phyloP scores from a whole-genome alignment of 2,797 vertebrate species.

The Strix occidentalis region DNA sequence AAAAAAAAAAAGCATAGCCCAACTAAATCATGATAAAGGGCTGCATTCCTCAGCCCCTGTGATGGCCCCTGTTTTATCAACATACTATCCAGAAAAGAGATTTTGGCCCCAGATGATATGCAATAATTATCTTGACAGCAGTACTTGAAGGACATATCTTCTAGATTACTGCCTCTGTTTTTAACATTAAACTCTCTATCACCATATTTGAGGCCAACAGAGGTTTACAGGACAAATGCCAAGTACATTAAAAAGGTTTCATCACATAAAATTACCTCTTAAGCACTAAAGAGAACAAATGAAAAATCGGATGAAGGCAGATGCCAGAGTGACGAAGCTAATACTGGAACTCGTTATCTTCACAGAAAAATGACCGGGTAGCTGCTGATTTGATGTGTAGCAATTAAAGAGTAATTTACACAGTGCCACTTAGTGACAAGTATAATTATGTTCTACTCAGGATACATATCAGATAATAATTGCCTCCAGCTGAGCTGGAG shows the following conservation, averaged over 20 bases:
- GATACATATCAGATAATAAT: constrained; percentile 54
- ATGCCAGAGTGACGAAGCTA: neutral
- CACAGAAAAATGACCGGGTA: constrained; percentile 29
- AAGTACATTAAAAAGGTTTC: neutral
- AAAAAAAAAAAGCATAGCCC: neutral
- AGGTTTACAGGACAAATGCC: constrained; percentile 14
- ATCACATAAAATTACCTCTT: constrained; percentile 14
- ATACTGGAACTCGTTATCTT: constrained; percentile 23
- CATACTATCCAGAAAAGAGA: neutral
- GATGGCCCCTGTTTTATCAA: neutral
- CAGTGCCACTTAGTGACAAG: constrained; percentile 56
- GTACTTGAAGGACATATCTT: neutral
- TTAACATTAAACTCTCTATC: neutral
- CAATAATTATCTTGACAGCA: neutral
- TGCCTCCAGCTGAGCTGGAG: constrained; percentile 55
- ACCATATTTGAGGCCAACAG: neutral
- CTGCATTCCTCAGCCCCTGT: neutral
- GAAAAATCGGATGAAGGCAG: neutral
- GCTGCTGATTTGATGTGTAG: constrained; percentile 31
- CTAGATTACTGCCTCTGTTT: neutral
- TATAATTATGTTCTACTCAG: constrained; percentile 57
- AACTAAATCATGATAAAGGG: neutral
- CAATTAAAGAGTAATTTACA: constrained; percentile 67
- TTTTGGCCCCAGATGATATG: neutral
- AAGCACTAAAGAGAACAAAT: neutral